phyloP scores from a whole-genome alignment of 2,888 invertebrate genomes.

The Nomada ruficornis region DNA sequence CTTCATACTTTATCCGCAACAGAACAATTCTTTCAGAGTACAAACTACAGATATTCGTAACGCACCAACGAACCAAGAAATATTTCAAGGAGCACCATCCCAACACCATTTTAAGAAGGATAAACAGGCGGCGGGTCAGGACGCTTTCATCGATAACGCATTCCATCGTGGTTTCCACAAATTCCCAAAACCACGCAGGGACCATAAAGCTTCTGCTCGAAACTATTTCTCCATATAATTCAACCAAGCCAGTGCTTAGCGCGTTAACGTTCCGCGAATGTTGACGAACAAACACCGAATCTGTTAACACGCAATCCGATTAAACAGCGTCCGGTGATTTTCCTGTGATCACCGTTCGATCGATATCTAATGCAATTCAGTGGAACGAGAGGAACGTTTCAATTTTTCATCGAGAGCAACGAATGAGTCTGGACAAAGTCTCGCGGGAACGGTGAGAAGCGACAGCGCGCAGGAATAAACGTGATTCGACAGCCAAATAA shows the following conservation, averaged over 20 bases:
- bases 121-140: background rate
- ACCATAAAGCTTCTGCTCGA: background rate
- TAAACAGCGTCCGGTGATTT: conserved; percentile 8
- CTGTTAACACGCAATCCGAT: conserved; percentile 10
- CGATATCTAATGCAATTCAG: background rate
- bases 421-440: conserved; percentile 17
- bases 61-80: background rate
- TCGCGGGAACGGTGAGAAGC: conserved; percentile 22
- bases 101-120: background rate
- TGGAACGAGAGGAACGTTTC: background rate
- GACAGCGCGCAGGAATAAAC: conserved; percentile 64
- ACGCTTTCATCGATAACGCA: background rate
- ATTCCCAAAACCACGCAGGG: conserved; percentile 22
- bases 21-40: no score
- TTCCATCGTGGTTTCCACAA: conserved; percentile 12
- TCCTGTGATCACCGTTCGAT: background rate
- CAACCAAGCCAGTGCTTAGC: conserved; percentile 14
- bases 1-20: no score
- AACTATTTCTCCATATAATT: conserved; percentile 41
- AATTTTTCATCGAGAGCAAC: background rate
- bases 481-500: conserved; percentile 64
- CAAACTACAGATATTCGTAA: background rate
- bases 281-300: conserved; percentile 7
- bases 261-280: conserved; percentile 10
- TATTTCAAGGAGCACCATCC: background rate